Conservation (phyloP, 37 sponge, comb jelly and placozoan genomes). For the Chondrosia reniformis region DNA sequence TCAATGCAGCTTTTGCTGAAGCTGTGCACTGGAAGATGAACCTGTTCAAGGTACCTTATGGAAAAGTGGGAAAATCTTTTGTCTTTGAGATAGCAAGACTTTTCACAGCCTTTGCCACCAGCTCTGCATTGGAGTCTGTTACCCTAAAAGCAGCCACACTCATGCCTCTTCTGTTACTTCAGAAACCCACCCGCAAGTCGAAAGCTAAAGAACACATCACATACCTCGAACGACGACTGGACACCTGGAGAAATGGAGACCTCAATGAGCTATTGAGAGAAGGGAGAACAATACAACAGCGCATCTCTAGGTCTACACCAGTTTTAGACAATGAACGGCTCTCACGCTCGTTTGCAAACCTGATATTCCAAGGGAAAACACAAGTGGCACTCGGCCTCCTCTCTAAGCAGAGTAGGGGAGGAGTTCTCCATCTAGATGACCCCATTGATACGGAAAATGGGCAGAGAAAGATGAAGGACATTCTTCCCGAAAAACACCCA, state of each 20-base stretch:
- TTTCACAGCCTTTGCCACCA: slow-evolving; percentile 23
- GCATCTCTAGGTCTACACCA: slow-evolving; percentile 5
- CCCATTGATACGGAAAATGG: not conserved
- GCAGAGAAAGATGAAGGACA: slow-evolving; percentile 12
- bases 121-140: slow-evolving; percentile 24
- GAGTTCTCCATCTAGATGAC: no score
- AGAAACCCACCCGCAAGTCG: slow-evolving; percentile 13
- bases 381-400: slow-evolving; percentile 24
- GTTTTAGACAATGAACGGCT: not conserved
- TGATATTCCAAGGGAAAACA: slow-evolving; percentile 28
- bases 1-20: slow-evolving; percentile 12
- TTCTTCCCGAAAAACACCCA: slow-evolving; percentile 18
- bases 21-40: slow-evolving; percentile 34
- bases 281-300: slow-evolving; percentile 21
- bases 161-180: slow-evolving; percentile 33
- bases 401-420: slow-evolving; percentile 3
- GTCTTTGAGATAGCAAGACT: slow-evolving; percentile 24
- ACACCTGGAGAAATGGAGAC: slow-evolving; percentile 16
- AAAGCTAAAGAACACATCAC: slow-evolving; percentile 30
- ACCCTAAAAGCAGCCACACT: slow-evolving; percentile 29
- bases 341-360: slow-evolving; percentile 19
- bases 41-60: slow-evolving; percentile 22
- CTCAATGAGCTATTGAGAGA: slow-evolving; percentile 23
- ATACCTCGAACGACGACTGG: slow-evolving; percentile 24
- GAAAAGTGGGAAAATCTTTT: slow-evolving; percentile 29